phyloP scores from a whole-genome alignment of 2,113 vertebrate genomes.

The Spea multiplicata region DNA sequence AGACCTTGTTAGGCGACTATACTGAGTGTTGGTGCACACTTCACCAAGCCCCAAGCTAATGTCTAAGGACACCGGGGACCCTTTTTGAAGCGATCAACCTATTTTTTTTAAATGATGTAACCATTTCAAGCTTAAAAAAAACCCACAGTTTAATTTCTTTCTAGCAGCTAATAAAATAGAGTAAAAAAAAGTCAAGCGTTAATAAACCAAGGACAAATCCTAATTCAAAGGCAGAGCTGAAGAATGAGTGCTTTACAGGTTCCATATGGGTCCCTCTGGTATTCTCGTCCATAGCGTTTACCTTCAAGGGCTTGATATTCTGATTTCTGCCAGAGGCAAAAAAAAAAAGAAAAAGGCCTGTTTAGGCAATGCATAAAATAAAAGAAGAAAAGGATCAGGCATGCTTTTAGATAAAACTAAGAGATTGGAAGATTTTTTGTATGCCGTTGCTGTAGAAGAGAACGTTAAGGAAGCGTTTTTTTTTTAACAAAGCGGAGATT shows the following conservation, averaged over 20 bases:
- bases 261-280: background rate
- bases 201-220: conserved; percentile 39
- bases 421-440: background rate
- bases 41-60: conserved; percentile 27
- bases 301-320: conserved; percentile 8
- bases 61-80: conserved; percentile 30
- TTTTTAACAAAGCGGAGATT: no score
- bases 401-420: background rate
- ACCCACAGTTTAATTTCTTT: conserved; percentile 33
- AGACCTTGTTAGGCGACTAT: conserved; percentile 30
- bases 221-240: conserved; percentile 13
- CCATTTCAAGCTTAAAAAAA: conserved; percentile 25
- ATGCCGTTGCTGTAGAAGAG: background rate
- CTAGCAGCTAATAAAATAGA: conserved; percentile 36
- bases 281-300: background rate
- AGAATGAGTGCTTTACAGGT: conserved; percentile 8
- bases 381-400: background rate
- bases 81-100: conserved; percentile 17
- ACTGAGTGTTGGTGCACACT: conserved; percentile 1
- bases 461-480: background rate
- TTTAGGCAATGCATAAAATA: background rate
- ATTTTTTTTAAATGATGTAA: conserved; percentile 33
- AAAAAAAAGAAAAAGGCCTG: background rate
- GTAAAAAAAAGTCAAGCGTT: conserved; percentile 1
- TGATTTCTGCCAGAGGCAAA: conserved; percentile 1